A percentile compares a stretch with the other conserved stretches of the same genome.
phyloP scores from a whole-genome alignment of 2,888 invertebrate genomes.

The Perizoma affinitatum region DNA sequence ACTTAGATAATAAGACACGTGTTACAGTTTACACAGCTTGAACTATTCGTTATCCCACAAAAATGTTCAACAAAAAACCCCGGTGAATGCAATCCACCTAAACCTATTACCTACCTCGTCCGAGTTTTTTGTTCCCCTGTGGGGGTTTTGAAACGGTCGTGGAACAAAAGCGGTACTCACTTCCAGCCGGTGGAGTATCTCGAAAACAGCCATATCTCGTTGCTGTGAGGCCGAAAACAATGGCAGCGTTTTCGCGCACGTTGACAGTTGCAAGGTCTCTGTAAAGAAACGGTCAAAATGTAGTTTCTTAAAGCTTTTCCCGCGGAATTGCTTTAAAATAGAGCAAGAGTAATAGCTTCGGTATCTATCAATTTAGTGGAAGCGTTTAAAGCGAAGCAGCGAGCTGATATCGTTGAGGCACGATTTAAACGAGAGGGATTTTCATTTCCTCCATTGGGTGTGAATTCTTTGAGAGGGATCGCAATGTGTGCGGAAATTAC shows the following conservation, averaged over 20 bases:
- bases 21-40: conserved; percentile 68
- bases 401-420: conserved; percentile 55
- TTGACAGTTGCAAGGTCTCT: conserved; percentile 97
- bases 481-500: conserved; percentile 69
- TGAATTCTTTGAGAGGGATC: conserved; percentile 59
- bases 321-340: conserved; percentile 23
- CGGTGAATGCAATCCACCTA: conserved; percentile 52
- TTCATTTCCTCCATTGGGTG: conserved; percentile 65
- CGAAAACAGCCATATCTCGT: conserved; percentile 98
- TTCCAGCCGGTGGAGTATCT: conserved; percentile 99
- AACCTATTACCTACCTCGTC: conserved; percentile 42
- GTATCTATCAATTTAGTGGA: conserved; percentile 38
- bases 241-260: conserved; percentile 94
- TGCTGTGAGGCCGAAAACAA: conserved; percentile 95
- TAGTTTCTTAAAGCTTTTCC: conserved; percentile 37
- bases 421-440: conserved; percentile 70
- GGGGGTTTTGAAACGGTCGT: conserved; percentile 44
- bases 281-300: conserved; percentile 72
- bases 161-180: conserved; percentile 70
- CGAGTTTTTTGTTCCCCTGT: conserved; percentile 44
- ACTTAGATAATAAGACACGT: conserved; percentile 62
- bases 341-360: conserved; percentile 27
- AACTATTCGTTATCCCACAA: conserved; percentile 48
- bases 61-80: conserved; percentile 54
- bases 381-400: conserved; percentile 34